These are phyloP conservation scores for Amphibalanus amphitrite DNA, from an alignment of 1,140 invertebrate genomes.

Conservation along the genomic window DNA sequence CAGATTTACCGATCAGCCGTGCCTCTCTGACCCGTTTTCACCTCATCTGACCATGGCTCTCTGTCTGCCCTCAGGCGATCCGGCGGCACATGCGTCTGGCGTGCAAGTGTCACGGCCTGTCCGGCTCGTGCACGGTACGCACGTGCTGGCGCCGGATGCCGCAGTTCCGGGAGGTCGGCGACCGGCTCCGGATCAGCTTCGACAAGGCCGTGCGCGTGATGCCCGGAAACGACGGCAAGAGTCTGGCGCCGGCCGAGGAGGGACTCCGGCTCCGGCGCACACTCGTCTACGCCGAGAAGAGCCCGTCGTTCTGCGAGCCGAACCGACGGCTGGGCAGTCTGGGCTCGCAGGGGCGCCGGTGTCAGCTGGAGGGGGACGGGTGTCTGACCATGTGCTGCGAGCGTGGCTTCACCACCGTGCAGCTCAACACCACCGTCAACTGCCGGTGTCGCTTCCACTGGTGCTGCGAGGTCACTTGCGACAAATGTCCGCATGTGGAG, in stretches of 20 bases:
- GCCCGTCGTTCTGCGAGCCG: constrained; percentile 38
- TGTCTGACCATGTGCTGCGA: constrained; percentile 45
- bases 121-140: constrained; percentile 31
- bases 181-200: constrained; percentile 35
- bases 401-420: constrained; percentile 40
- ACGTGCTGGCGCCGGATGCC: constrained; percentile 39
- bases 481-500: constrained; percentile 70
- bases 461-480: constrained; percentile 94
- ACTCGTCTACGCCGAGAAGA: constrained; percentile 39
- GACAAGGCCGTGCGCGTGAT: constrained; percentile 17
- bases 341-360: constrained; percentile 57
- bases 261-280: too few species aligned
- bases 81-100: constrained; percentile 34
- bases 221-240: too few species aligned
- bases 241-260: too few species aligned
- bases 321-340: constrained; percentile 60
- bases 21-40: too few species aligned
- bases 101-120: constrained; percentile 45
- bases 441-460: constrained; percentile 91
- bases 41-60: too few species aligned
- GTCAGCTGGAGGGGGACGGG: constrained; percentile 60
- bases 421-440: constrained; percentile 37
- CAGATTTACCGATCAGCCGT: too few species aligned
- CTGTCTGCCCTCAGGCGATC: constrained; percentile 21
- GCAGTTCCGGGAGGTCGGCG: constrained; percentile 36